phyloP scores from a whole-genome alignment of 1,140 invertebrate species.

The Zaprionus capensis region DNA sequence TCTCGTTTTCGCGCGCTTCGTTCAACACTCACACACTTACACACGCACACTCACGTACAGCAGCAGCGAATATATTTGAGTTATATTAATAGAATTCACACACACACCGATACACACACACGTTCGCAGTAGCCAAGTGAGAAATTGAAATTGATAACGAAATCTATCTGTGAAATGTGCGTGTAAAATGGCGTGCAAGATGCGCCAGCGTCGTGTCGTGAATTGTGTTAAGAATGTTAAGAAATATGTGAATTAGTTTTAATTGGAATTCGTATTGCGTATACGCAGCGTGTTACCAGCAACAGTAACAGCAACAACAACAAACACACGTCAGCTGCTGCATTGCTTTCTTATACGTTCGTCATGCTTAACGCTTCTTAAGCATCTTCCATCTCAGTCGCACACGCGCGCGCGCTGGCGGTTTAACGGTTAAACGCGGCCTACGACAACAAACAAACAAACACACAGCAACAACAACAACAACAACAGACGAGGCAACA shows the following conservation, averaged over 20 bases:
- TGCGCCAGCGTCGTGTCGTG: neutral
- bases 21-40: constrained; percentile 24
- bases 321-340: constrained; percentile 13
- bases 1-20: constrained; percentile 72
- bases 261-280: constrained; percentile 25
- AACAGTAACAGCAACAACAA: constrained; percentile 8
- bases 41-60: constrained; percentile 34
- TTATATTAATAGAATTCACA: constrained; percentile 53
- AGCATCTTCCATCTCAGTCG: constrained; percentile 15
- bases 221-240: neutral
- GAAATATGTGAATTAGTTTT: constrained; percentile 20
- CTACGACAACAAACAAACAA: constrained; percentile 47
- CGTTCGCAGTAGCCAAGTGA: constrained; percentile 19
- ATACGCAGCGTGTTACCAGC: constrained; percentile 35
- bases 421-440: constrained; percentile 40
- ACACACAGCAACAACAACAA: constrained; percentile 9
- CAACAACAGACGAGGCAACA: neutral
- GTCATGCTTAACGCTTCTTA: constrained; percentile 27
- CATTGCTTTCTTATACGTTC: constrained; percentile 4
- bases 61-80: constrained; percentile 45
- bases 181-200: constrained; percentile 9
- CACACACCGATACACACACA: constrained; percentile 23
- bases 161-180: constrained; percentile 26
- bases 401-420: constrained; percentile 16
- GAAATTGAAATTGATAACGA: constrained; percentile 41